A percentile compares a stretch with the other conserved stretches of the same genome.
phyloP scores from a whole-genome alignment of 2,888 invertebrate species.

The Lasioglossum morio region DNA sequence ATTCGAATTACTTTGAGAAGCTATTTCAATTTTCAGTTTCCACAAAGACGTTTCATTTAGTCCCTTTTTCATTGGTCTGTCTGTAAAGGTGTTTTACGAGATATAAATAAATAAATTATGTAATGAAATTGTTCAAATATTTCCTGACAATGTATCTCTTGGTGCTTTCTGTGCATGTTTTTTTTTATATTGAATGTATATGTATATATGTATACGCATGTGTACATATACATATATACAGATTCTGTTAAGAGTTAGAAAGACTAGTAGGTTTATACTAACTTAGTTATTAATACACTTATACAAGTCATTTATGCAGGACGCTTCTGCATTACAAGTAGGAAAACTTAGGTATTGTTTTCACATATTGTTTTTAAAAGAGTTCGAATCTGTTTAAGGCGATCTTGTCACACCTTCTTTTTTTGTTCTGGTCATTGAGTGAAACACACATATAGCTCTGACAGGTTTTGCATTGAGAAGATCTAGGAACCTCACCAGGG shows the following conservation, averaged over 20 bases:
- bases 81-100: slow-evolving; percentile 61
- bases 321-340: slow-evolving; percentile 41
- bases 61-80: slow-evolving; percentile 73
- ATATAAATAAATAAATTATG: slow-evolving; percentile 60
- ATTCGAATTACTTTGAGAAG: slow-evolving; percentile 59
- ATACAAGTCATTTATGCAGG: slow-evolving; percentile 52
- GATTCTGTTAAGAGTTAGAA: slow-evolving; percentile 67
- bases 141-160: slow-evolving; percentile 40
- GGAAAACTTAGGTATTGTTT: slow-evolving; percentile 55
- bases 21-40: slow-evolving; percentile 64
- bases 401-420: slow-evolving; percentile 28
- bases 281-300: slow-evolving; percentile 59
- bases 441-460: slow-evolving; percentile 60
- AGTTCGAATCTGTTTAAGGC: slow-evolving; percentile 46
- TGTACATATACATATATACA: slow-evolving; percentile 46
- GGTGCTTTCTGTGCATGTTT: slow-evolving; percentile 42
- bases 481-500: slow-evolving; percentile 46
- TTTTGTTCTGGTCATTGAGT: slow-evolving; percentile 43
- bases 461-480: slow-evolving; percentile 51
- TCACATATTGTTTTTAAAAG: slow-evolving; percentile 29
- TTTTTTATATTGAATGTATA: slow-evolving; percentile 31
- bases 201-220: slow-evolving; percentile 22
- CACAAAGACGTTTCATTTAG: slow-evolving; percentile 66
- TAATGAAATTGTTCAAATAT: slow-evolving; percentile 46
- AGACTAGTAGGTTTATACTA: slow-evolving; percentile 69